Base-by-base conservation (phyloP, 2,888 invertebrate genomes). In the Neelides folsomi region DNA sequence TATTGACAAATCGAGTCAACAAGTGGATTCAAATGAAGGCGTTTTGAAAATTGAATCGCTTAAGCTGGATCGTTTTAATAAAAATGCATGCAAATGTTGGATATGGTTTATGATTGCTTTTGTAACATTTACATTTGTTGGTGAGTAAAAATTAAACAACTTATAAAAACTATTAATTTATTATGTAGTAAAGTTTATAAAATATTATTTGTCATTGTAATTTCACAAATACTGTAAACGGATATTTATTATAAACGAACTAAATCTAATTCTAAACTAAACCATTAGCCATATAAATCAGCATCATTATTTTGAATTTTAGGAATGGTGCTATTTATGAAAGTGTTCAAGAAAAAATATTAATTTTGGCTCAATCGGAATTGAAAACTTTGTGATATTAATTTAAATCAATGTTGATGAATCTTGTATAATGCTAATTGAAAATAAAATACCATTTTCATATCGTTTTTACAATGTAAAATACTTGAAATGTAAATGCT, bases 251-350 rank as follows among this genome's bases (percentile, higher is more conserved):
- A n/a, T n/a, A n/a, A n/a, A n/a, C n/a, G n/a, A n/a, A n/a, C n/a
- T n/a, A n/a, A n/a, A n/a, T n/a, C n/a, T n/a, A n/a, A n/a, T n/a
- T n/a, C n/a, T n/a, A n/a, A n/a, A n/a, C n/a, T n/a, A n/a, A n/a
- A n/a, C n/a, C n/a, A n/a, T n/a, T n/a, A n/a, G n/a, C n/a, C n/a
- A n/a, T n/a, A n/a, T 35, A 20, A 39, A 35, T 40, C 42, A 49
- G 2, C 15, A 34, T 7, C 13, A 39, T 58, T 57, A 60, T 68
- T 66, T 63, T 49, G 52, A 47, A 20, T 78, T 78, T 39, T 74
- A 86, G 86, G 82, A 74, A 93, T 92, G 89, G 84, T 92, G 49
- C 73, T 92, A 39, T 88, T 92, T 68, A 93, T 93, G 86, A 86
- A 86, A 73, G 77, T 90, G 41, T 85, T 86, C 74, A 88, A 82